phyloP scores from a whole-genome alignment of 2,113 vertebrate species.

The Megaceryle maxima region DNA sequence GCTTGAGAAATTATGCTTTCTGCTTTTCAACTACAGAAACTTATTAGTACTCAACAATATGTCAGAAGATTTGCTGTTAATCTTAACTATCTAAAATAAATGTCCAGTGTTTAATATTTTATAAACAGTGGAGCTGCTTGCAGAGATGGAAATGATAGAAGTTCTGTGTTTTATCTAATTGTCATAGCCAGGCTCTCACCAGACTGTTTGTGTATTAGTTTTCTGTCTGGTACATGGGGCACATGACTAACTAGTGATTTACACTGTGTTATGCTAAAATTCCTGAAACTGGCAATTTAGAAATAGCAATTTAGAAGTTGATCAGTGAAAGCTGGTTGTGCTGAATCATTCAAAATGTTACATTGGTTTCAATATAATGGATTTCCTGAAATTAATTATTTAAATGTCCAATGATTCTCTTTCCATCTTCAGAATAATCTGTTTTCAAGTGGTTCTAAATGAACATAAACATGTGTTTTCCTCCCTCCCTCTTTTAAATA shows the following conservation, averaged over 20 bases:
- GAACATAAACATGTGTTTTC: not conserved
- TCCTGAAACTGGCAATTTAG: slow-evolving; percentile 60
- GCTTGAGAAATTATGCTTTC: not conserved
- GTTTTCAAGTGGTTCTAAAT: slow-evolving; percentile 24
- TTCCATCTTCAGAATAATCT: slow-evolving; percentile 44
- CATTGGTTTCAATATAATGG: slow-evolving; percentile 41
- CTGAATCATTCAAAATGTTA: slow-evolving; percentile 69
- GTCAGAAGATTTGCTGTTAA: slow-evolving; percentile 1
- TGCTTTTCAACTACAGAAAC: slow-evolving; percentile 12
- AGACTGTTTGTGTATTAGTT: slow-evolving; percentile 16
- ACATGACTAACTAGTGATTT: slow-evolving; percentile 52
- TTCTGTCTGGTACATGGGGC: not conserved
- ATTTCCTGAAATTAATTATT: slow-evolving; percentile 66
- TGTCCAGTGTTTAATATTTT: not conserved
- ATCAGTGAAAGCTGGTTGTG: slow-evolving; percentile 58
- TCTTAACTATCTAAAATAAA: slow-evolving; percentile 14
- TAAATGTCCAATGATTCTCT: slow-evolving; percentile 44
- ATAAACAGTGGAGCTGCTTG: not conserved
- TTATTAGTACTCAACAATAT: not conserved
- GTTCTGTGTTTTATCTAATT: slow-evolving; percentile 34
- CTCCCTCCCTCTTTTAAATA: slow-evolving; percentile 5
- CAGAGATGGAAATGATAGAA: not conserved
- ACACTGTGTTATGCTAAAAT: slow-evolving; percentile 34
- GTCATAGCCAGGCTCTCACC: slow-evolving; percentile 13
- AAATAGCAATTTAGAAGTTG: slow-evolving; percentile 52